Percentiles rank a stretch among this genome's conserved stretches.
Evolutionary conservation across 1,140 invertebrate species (phyloP).

Genomic region (Colletes gigas): DNA sequence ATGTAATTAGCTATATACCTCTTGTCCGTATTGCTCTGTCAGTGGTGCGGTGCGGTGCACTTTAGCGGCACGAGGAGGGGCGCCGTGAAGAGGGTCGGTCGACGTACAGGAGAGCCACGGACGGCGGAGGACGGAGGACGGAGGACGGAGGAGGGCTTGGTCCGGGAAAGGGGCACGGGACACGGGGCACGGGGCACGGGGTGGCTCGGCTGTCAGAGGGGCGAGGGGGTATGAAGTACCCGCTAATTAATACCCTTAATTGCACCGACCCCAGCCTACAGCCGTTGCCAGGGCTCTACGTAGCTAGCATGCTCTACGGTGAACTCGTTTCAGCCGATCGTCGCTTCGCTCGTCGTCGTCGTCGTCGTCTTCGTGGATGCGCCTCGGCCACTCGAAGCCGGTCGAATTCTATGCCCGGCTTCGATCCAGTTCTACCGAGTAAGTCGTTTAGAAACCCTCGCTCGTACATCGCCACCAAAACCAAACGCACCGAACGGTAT

Average conservation of each 20-base stretch:
- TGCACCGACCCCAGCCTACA: conserved; percentile 74
- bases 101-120: conserved; percentile 22
- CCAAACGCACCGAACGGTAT: neutral
- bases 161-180: conserved; percentile 31
- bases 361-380: conserved; percentile 40
- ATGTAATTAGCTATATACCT: conserved; percentile 75
- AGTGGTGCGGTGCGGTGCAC: conserved; percentile 64
- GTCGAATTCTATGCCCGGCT: conserved; percentile 30
- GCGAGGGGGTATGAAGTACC: conserved; percentile 71
- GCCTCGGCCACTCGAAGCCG: conserved; percentile 28
- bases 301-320: conserved; percentile 53
- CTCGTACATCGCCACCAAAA: neutral
- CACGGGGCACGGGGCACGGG: conserved; percentile 1
- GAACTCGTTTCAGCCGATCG: conserved; percentile 60
- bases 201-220: conserved; percentile 39
- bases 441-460: conserved; percentile 3
- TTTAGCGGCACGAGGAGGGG: conserved; percentile 63
- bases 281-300: conserved; percentile 67
- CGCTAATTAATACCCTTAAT: conserved; percentile 81
- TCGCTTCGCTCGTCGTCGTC: conserved; percentile 42
- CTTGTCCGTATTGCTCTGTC: conserved; percentile 73
- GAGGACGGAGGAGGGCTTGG: conserved; percentile 1
- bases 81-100: conserved; percentile 27
- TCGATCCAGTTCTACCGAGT: conserved; percentile 25
- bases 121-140: neutral